phyloP scores from a whole-genome alignment of 2,888 invertebrate species.

The Eremobia ochroleuca region DNA sequence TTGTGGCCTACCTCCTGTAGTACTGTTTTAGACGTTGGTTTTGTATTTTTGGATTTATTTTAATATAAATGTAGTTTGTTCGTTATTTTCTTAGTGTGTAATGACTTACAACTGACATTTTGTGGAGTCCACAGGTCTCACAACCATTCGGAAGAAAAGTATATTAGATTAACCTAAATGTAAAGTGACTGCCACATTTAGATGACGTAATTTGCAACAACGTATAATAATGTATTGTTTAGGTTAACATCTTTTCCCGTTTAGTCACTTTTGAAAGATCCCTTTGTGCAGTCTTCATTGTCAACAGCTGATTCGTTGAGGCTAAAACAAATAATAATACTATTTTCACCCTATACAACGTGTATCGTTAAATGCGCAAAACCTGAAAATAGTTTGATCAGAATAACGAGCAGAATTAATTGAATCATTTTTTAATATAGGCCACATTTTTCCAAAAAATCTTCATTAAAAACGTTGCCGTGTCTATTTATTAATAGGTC shows the following conservation, averaged over 20 bases:
- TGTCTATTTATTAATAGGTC: too few relatives aligned
- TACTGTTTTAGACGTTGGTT: constrained; percentile 14
- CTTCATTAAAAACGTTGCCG: too few relatives aligned
- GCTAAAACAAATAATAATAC: not conserved
- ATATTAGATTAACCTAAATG: not conserved
- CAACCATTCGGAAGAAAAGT: not conserved
- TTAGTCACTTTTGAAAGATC: constrained; percentile 2
- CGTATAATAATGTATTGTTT: not conserved
- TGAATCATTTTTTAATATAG: too few relatives aligned
- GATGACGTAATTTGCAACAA: not conserved
- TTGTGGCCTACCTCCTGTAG: constrained; percentile 17
- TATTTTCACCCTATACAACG: not conserved
- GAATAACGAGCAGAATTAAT: too few relatives aligned
- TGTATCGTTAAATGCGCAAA: too few relatives aligned
- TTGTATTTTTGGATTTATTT: constrained; percentile 26
- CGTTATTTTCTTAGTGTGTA: not conserved
- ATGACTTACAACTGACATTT: not conserved
- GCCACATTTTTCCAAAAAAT: too few relatives aligned
- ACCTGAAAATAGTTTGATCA: too few relatives aligned
- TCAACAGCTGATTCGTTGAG: constrained; percentile 16
- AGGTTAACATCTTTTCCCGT: constrained; percentile 19
- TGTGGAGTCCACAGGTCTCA: too few relatives aligned
- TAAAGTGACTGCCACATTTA: not conserved
- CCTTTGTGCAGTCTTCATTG: not conserved
- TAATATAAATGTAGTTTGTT: too few relatives aligned